Conservation (phyloP, 2,797 vertebrate genomes). For the Typhlichthys subterraneus region DNA sequence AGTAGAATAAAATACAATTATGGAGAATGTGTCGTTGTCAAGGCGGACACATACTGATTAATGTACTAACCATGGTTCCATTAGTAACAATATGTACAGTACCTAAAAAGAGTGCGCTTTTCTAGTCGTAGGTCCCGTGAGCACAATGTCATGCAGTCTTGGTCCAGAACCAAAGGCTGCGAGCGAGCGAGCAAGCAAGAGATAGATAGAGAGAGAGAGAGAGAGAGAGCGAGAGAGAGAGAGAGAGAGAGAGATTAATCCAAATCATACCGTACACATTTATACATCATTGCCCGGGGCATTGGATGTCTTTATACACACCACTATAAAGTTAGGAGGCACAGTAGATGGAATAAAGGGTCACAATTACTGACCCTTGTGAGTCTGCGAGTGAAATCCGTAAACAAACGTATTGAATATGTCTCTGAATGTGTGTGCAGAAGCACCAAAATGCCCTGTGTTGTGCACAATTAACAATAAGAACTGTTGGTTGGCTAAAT, state of each 20-base stretch:
- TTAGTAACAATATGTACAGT: conserved; percentile 3
- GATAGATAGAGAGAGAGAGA: conserved; percentile 15
- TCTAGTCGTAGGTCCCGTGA: conserved; percentile 93
- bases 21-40: not conserved
- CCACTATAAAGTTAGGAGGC: not conserved
- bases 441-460: too few relatives aligned
- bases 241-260: too few relatives aligned
- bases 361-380: not conserved
- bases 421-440: not conserved
- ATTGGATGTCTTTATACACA: not conserved
- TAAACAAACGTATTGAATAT: too few relatives aligned
- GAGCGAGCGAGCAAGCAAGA: conserved; percentile 2
- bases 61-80: conserved; percentile 47
- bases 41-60: not conserved
- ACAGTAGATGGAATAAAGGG: not conserved
- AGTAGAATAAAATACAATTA: not conserved
- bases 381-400: too few relatives aligned
- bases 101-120: conserved; percentile 96
- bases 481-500: too few relatives aligned
- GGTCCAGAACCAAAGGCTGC: conserved; percentile 94
- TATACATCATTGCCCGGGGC: not conserved
- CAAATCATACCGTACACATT: too few relatives aligned
- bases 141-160: conserved; percentile 94
- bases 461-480: too few relatives aligned
- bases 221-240: too few relatives aligned